Conservation (phyloP, 2,888 invertebrate genomes). For the Chrysina gloriosa region DNA sequence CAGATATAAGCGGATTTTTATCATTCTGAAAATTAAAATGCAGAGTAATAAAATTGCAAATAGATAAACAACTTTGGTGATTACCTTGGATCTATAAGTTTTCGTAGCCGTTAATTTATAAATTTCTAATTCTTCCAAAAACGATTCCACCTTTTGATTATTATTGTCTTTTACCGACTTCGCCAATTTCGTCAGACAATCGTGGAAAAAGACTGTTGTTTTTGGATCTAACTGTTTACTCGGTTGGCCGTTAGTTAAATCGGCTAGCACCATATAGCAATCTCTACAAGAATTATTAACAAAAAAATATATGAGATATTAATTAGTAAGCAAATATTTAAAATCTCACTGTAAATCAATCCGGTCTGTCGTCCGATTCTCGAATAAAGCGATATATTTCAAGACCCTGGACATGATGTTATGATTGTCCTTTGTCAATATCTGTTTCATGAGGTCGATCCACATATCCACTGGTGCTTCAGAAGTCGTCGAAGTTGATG, state of each 20-base stretch:
- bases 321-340: background rate
- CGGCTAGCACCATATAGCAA: slow-evolving; percentile 51
- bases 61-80: background rate
- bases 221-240: slow-evolving; percentile 48
- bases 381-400: slow-evolving; percentile 61
- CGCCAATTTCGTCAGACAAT: slow-evolving; percentile 49
- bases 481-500: background rate
- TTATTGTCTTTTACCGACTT: slow-evolving; percentile 47
- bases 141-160: slow-evolving; percentile 41
- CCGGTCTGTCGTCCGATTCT: slow-evolving; percentile 49
- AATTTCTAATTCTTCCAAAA: slow-evolving; percentile 43
- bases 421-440: slow-evolving; percentile 49
- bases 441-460: slow-evolving; percentile 54
- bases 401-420: slow-evolving; percentile 55
- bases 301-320: background rate
- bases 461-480: slow-evolving; percentile 56
- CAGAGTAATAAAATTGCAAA: background rate
- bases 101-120: slow-evolving; percentile 34
- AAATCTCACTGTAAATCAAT: slow-evolving; percentile 54
- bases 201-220: slow-evolving; percentile 47
- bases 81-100: slow-evolving; percentile 39
- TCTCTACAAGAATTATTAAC: slow-evolving; percentile 47
- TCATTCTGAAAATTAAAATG: slow-evolving; percentile 14
- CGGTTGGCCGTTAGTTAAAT: slow-evolving; percentile 50
- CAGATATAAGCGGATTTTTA: slow-evolving; percentile 23